Evolutionary conservation across 2,113 vertebrate genomes (phyloP).

Genomic region (Mohoua ochrocephala): DNA sequence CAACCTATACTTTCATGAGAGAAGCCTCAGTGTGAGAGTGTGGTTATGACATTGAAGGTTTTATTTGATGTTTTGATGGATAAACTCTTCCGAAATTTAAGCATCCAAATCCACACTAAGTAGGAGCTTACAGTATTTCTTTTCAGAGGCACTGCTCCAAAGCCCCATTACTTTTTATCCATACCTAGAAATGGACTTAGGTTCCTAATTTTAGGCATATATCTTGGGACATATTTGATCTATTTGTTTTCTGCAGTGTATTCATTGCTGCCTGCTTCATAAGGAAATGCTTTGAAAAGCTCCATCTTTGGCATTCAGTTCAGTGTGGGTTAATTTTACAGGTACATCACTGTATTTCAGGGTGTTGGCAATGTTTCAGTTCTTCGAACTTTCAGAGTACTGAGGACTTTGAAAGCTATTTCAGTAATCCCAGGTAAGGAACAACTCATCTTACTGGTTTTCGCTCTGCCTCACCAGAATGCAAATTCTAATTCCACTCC

Average conservation of each 20-base stretch:
- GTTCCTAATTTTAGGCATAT: neutral
- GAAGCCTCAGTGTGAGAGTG: neutral
- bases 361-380: constrained; percentile 68
- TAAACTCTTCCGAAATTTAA: neutral
- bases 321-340: neutral
- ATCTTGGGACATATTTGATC: neutral
- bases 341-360: neutral
- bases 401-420: constrained; percentile 91
- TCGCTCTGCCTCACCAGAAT: neutral
- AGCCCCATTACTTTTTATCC: neutral
- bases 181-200: neutral
- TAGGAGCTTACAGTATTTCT: neutral
- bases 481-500: neutral
- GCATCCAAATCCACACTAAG: neutral
- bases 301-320: neutral
- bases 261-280: neutral
- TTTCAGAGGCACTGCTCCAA: neutral
- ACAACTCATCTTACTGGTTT: neutral
- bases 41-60: neutral
- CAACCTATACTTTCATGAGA: neutral
- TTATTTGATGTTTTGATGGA: neutral
- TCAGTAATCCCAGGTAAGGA: constrained; percentile 93
- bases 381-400: constrained; percentile 88
- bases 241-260: neutral
- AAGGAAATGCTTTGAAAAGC: neutral